These are phyloP conservation scores for Lonchura striata DNA, from an alignment of 2,113 vertebrate genomes.

Conservation along the genomic window DNA sequence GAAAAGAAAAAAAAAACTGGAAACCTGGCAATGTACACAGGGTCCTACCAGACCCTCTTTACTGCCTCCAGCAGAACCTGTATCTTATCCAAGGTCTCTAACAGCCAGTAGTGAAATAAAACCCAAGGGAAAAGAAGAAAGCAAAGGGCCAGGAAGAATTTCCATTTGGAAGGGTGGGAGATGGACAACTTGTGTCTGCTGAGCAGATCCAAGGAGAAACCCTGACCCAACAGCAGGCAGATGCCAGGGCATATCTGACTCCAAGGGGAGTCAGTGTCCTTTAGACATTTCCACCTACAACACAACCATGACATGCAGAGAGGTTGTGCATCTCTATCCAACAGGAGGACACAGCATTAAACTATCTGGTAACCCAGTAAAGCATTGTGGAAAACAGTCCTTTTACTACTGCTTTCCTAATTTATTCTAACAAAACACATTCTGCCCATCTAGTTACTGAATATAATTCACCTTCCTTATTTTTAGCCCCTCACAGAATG, in stretches of 20 bases:
- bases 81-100: neutral
- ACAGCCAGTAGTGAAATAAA: neutral
- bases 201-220: neutral
- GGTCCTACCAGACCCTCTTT: neutral
- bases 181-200: neutral
- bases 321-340: neutral
- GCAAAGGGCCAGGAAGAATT: neutral
- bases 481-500: neutral
- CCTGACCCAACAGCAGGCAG: neutral
- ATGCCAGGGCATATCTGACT: neutral
- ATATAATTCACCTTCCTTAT: neutral
- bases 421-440: neutral
- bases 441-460: neutral
- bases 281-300: neutral
- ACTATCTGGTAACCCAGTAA: neutral
- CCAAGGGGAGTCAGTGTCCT: neutral
- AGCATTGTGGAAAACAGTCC: neutral
- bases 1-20: neutral
- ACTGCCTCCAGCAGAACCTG: neutral
- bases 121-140: neutral
- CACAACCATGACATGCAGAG: neutral
- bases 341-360: neutral
- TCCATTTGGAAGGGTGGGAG: neutral
- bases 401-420: neutral
- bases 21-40: neutral